These are phyloP conservation scores for Eptatretus burgeri DNA, from an alignment of 2,113 vertebrate genomes.

Conservation along the genomic window DNA sequence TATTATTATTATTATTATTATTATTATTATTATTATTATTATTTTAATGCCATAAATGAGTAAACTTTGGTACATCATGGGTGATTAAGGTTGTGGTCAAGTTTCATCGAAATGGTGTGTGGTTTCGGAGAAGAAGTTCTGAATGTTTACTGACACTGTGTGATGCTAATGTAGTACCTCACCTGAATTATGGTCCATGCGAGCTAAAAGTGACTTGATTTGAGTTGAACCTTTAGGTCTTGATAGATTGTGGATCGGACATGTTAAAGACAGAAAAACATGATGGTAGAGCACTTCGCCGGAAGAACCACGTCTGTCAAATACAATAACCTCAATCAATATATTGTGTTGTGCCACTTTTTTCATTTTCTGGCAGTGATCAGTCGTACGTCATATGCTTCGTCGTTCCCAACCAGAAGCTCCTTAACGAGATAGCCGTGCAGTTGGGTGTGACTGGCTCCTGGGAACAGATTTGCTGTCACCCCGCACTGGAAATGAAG, in stretches of 20 bases:
- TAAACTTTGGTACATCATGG: no score
- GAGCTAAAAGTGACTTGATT: no score
- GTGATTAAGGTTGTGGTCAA: no score
- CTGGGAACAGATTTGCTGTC: slow-evolving; percentile 66
- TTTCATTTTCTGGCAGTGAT: slow-evolving; percentile 22
- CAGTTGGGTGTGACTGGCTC: slow-evolving; percentile 30
- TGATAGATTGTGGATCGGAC: not conserved
- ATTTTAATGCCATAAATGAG: no score
- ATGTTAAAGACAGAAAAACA: not conserved
- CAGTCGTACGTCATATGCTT: slow-evolving; percentile 90
- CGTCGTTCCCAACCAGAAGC: slow-evolving; percentile 88
- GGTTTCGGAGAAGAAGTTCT: no score
- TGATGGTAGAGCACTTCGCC: not conserved
- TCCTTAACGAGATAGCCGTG: slow-evolving; percentile 34
- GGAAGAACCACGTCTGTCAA: no score
- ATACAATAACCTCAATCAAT: not conserved
- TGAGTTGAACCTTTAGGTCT: not conserved
- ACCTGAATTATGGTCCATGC: no score
- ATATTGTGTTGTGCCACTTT: not conserved
- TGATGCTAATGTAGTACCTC: no score
- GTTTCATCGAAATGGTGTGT: no score
- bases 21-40: no score
- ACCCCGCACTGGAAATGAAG: slow-evolving; percentile 53
- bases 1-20: no score
- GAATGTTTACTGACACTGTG: no score